Evolutionary conservation across 2,888 invertebrate species (phyloP).

Genomic region (Ormyrus nitidulus): DNA sequence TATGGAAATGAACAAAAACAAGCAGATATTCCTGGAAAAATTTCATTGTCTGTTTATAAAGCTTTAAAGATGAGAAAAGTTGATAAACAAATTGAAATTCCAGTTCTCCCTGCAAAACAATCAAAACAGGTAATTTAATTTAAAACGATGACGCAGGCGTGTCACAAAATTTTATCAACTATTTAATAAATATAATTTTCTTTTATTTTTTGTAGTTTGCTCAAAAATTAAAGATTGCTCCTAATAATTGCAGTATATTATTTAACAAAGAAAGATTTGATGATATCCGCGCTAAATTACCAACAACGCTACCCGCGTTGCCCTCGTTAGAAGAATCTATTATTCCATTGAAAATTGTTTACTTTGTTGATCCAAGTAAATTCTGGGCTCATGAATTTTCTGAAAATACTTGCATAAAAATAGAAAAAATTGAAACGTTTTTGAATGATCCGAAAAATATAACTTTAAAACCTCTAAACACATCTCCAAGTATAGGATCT

Average conservation of each 20-base stretch:
- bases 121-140: slow-evolving; percentile 37
- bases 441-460: slow-evolving; percentile 58
- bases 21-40: slow-evolving; percentile 66
- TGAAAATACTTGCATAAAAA: slow-evolving; percentile 71
- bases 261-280: slow-evolving; percentile 42
- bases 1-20: slow-evolving; percentile 36
- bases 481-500: slow-evolving; percentile 75
- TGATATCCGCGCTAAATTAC: slow-evolving; percentile 16
- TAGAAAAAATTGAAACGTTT: slow-evolving; percentile 70
- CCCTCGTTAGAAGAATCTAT: slow-evolving; percentile 80
- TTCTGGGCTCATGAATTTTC: slow-evolving; percentile 83
- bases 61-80: slow-evolving; percentile 53
- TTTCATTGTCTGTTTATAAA: slow-evolving; percentile 73
- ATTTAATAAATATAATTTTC: slow-evolving; percentile 1
- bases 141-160: neutral
- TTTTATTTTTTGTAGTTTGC: slow-evolving; percentile 28
- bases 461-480: slow-evolving; percentile 57
- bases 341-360: slow-evolving; percentile 77
- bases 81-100: slow-evolving; percentile 74
- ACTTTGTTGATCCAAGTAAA: slow-evolving; percentile 81
- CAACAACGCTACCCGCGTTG: slow-evolving; percentile 74
- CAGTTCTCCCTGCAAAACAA: slow-evolving; percentile 73
- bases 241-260: slow-evolving; percentile 34
- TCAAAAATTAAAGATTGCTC: slow-evolving; percentile 24
- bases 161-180: neutral